A percentile compares a stretch with the other conserved stretches of the same genome.
Evolutionary conservation across 2,888 invertebrate species (phyloP).

Genomic region (Tubulanus polymorphus): DNA sequence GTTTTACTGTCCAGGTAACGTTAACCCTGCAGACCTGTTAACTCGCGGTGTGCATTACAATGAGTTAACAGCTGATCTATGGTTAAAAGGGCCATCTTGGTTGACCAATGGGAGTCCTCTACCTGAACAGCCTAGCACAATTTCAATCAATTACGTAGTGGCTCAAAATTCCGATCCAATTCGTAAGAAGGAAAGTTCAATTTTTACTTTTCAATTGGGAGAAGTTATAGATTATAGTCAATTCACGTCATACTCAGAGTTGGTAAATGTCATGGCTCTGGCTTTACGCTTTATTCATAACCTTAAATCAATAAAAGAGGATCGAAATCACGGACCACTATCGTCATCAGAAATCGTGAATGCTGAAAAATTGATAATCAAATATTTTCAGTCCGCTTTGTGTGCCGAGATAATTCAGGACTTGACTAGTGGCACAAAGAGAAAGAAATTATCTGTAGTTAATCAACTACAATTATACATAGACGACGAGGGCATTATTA

Average conservation of each 20-base stretch:
- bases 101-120: too few relatives aligned
- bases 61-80: conserved; percentile 15
- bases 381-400: background rate
- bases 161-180: too few relatives aligned
- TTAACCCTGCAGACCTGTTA: conserved; percentile 35
- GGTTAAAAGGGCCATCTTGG: conserved; percentile 29
- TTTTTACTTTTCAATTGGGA: too few relatives aligned
- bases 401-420: background rate
- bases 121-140: too few relatives aligned
- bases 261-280: background rate
- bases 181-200: too few relatives aligned
- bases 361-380: background rate
- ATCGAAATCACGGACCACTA: background rate
- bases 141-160: too few relatives aligned
- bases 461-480: background rate
- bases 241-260: background rate
- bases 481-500: background rate
- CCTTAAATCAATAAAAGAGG: background rate
- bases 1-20: conserved; percentile 24
- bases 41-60: conserved; percentile 22
- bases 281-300: background rate
- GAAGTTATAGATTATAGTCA: too few relatives aligned
- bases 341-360: background rate
- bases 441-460: background rate
- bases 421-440: background rate